Percentiles rank a stretch among this genome's conserved stretches.
Conservation (phyloP, 2,888 invertebrate species). For the Hyalella azteca region DNA sequence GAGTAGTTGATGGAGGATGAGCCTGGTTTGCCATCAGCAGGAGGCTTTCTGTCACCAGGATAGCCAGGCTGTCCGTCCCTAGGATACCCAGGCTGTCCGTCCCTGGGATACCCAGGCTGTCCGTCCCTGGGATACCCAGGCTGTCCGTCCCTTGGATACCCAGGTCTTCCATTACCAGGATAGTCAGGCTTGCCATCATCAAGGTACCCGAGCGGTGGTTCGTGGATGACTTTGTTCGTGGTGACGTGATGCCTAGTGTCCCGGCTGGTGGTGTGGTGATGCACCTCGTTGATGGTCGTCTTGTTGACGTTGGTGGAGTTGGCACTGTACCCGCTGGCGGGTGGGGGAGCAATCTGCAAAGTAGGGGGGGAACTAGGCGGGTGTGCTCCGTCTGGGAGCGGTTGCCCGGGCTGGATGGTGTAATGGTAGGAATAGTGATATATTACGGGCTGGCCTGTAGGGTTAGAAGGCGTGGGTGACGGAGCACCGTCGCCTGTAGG, state of each 20-base stretch:
- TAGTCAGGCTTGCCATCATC: not conserved
- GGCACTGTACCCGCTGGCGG: conserved; percentile 27
- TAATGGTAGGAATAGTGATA: conserved; percentile 58
- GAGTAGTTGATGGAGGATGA: conserved; percentile 17
- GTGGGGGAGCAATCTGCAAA: conserved; percentile 47
- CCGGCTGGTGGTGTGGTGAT: conserved; percentile 10
- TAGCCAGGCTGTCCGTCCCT: conserved; percentile 4
- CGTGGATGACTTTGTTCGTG: conserved; percentile 34
- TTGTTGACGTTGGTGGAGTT: conserved; percentile 20
- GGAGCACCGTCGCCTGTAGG: conserved; percentile 55
- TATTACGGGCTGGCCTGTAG: conserved; percentile 53
- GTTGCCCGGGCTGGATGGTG: conserved; percentile 57
- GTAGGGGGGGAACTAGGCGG: conserved; percentile 48
- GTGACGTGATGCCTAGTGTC: conserved; percentile 41
- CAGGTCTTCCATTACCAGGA: conserved; percentile 8
- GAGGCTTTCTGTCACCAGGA: conserved; percentile 16
- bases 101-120: not conserved
- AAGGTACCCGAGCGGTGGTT: not conserved
- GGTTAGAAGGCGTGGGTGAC: conserved; percentile 54
- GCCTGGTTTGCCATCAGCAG: conserved; percentile 35
- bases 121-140: conserved; percentile 22
- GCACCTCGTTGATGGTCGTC: not conserved
- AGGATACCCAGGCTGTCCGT: not conserved
- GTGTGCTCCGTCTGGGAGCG: conserved; percentile 55
- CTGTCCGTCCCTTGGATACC: not conserved